phyloP scores from a whole-genome alignment of 2,797 vertebrate species.

The Molossus alvarezi region DNA sequence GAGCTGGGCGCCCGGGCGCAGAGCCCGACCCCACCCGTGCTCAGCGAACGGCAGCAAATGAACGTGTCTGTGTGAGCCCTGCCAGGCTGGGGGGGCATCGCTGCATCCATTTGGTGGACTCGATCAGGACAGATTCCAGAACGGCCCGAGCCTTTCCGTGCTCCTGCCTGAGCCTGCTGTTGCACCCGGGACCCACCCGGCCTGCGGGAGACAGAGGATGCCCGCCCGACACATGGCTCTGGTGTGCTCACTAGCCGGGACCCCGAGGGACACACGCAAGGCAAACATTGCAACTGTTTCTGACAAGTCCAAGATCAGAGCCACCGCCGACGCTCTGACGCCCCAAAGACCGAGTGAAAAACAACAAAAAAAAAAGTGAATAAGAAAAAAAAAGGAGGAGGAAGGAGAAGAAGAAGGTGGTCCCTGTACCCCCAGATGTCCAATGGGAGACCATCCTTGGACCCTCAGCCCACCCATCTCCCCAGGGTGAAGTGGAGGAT shows the following conservation, averaged over 20 bases:
- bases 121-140: accelerated
- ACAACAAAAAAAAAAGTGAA: too few relatives aligned
- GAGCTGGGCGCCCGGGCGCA: accelerated
- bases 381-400: too few relatives aligned
- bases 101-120: accelerated
- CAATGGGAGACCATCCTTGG: accelerated
- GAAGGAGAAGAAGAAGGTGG: accelerated
- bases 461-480: neutral
- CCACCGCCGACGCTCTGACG: neutral
- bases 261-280: accelerated
- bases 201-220: accelerated
- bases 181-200: accelerated
- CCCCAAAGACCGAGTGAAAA: neutral
- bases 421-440: accelerated
- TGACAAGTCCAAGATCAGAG: neutral
- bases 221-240: neutral
- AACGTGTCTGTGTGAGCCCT: accelerated
- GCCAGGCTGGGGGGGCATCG: accelerated
- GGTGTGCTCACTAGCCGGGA: accelerated
- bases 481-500: accelerated
- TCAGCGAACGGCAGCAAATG: accelerated
- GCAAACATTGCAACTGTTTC: accelerated
- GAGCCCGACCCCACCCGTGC: accelerated
- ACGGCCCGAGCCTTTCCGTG: neutral
- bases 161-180: accelerated